Evolutionary conservation across 2,888 invertebrate genomes (phyloP), one percentile per base, ranked within the genome.

Genomic region (Lithodes maja): DNA sequence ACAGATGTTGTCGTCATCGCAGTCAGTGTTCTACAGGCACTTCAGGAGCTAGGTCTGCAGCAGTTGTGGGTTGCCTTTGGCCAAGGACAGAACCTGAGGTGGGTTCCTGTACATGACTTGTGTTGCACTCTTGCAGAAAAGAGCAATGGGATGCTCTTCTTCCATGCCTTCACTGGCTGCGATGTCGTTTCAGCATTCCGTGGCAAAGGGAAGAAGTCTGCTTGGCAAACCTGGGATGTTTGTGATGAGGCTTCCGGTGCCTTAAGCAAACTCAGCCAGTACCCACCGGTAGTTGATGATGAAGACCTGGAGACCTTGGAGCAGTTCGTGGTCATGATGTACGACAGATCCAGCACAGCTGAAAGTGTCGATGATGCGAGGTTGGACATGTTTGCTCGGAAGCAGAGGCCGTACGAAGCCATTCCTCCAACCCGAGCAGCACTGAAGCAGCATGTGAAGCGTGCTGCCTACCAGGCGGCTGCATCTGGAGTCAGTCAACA

Each of bases 61-160:
- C n/a, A 83, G 33, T 7, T 83, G 74, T 71, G 74, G 83, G 54
- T 83, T 53, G n/a, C 83, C 15, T 83, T 83, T 83, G 83, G 83
- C 17, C 74, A 83, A 83, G 83, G 83, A 52, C 5, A 71, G 53
- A 52, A 71, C 53, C 17, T 71, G 52, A 50, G 53, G 12, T 83
- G 74, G 83, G 52, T 83, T 3, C 52, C 71, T 7, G 71, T 83
- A 7, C 83, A 83, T 71, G 83, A 71, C 49, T 3, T 61, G 54
- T 33, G 49, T 12, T 49, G 49, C 2, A 3, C 15, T 68, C 9
- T 82, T 1, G 71, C 81, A 81, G 81, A 81, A 7, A 71, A 52
- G 54, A 69, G 50, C 52, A 68, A 15, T 1, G 54, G 52, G 1
- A 83, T 54, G 33, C 52, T 71, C 52, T 74, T 83, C 83, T 83